Evolutionary conservation across 2,888 invertebrate genomes (phyloP), one percentile per base, ranked within the genome.

Genomic region (Smittia sp.): DNA sequence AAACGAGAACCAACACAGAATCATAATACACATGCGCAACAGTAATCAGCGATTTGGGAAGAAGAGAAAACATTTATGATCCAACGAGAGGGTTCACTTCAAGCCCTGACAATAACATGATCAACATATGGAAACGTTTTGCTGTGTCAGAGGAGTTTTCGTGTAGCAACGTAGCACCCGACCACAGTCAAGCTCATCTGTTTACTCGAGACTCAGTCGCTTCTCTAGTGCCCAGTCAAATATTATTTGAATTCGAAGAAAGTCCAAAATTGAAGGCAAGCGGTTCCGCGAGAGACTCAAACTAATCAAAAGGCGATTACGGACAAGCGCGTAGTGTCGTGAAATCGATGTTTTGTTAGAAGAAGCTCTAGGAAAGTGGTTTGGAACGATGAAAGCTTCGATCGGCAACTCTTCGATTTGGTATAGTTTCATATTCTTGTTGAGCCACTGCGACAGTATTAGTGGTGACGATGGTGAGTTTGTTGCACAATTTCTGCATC

Each of bases 391-490:
- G 63, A 27, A 39, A 15, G 20, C 15, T 15, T 15, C 32, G 15
- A 15, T 69, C 69, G 52, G 69, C 69, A 62, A 32, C 27, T 62
- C 32, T 38, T 38, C 58, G 25, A 20, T 72, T 72, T 32, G 54
- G 58, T 72, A 62, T 39, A 39, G 25, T 39, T 72, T 62, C 20
- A 13, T 72, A 20, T 72, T 62, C 22, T 27, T 72, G 32, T 22
- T 72, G 18, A 72, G 54, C 15, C 62, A 72, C 39, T 72, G 72
- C 62, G 72, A 72, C 7, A 72, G 62, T 62, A 72, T 62, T 72
- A 39, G 62, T 72, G 72, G 25, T 6, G 13, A 25, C 20, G 69
- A 62, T 39, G 72, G 72, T 72, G 39, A 72, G 72, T 62, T 72
- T 20, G 1, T 9, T 65, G 65, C 54, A 32, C 27, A 54, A 2